phyloP scores from a whole-genome alignment of 2,113 vertebrate genomes.

The Sylvietta virens region DNA sequence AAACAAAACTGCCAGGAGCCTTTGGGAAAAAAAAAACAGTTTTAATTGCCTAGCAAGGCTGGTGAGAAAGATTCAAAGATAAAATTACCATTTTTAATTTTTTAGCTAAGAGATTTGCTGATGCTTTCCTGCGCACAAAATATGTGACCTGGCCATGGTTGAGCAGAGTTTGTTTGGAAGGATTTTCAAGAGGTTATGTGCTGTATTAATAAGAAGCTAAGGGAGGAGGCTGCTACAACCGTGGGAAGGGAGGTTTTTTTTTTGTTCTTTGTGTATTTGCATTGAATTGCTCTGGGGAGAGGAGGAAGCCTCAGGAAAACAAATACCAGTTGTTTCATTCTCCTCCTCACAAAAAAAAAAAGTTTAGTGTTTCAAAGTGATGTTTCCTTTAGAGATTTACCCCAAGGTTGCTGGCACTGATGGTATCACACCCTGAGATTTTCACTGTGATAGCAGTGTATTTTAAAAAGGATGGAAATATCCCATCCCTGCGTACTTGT shows the following conservation, averaged over 20 bases:
- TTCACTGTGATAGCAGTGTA: neutral
- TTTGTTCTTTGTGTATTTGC: constrained; percentile 30
- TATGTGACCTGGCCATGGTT: neutral
- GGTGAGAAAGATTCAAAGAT: constrained; percentile 22
- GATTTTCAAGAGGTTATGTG: constrained; percentile 1
- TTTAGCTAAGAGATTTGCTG: neutral
- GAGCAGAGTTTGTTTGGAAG: neutral
- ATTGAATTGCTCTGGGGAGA: constrained; percentile 15
- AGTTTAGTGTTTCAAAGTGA: neutral
- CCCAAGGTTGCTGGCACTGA: neutral
- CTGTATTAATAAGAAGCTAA: constrained; percentile 1
- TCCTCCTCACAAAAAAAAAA: neutral
- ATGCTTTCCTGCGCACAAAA: neutral
- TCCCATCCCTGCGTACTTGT: neutral
- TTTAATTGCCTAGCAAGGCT: neutral
- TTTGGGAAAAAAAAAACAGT: neutral
- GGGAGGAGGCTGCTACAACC: neutral
- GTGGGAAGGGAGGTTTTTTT: constrained; percentile 18
- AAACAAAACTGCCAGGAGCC: neutral
- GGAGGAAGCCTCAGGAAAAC: constrained; percentile 21
- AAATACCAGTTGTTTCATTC: neutral
- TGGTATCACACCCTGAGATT: neutral
- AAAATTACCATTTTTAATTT: neutral
- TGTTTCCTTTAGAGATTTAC: neutral
- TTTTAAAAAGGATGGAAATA: neutral